Conservation (phyloP, 2,113 vertebrate genomes). For the Antechinus stuartii region DNA sequence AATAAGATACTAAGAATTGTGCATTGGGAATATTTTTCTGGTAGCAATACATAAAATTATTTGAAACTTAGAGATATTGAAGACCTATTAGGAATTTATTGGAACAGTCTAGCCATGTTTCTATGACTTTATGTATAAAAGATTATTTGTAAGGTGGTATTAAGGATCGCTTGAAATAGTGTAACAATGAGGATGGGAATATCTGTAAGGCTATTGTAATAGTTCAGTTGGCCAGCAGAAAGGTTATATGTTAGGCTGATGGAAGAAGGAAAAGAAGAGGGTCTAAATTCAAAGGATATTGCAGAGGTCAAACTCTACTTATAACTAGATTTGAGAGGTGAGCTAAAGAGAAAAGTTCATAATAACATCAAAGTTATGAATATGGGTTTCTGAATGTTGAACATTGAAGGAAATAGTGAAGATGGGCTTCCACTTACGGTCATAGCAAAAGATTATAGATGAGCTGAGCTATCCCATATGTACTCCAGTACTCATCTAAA, state of each 20-base stretch:
- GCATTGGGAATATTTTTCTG: not conserved
- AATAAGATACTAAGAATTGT: not conserved
- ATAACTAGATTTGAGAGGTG: not conserved
- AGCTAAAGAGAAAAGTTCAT: not conserved
- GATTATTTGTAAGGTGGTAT: not conserved
- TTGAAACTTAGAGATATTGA: not conserved
- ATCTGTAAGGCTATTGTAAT: not conserved
- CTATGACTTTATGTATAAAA: not conserved
- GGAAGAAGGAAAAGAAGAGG: not conserved
- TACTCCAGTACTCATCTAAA: not conserved
- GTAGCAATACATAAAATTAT: not conserved
- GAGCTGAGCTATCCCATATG: not conserved
- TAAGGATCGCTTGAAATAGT: not conserved
- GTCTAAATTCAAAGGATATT: not conserved
- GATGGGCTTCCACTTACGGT: not conserved
- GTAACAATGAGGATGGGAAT: not conserved
- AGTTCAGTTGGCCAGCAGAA: not conserved
- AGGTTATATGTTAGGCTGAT: not conserved
- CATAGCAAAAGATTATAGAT: not conserved
- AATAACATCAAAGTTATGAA: not conserved
- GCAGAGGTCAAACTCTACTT: not conserved
- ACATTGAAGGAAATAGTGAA: not conserved
- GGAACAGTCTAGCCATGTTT: not conserved
- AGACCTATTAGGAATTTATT: not conserved
- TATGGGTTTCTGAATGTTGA: not conserved